Conservation (phyloP, 2,797 vertebrate species). For the Nannoperca obscura region DNA sequence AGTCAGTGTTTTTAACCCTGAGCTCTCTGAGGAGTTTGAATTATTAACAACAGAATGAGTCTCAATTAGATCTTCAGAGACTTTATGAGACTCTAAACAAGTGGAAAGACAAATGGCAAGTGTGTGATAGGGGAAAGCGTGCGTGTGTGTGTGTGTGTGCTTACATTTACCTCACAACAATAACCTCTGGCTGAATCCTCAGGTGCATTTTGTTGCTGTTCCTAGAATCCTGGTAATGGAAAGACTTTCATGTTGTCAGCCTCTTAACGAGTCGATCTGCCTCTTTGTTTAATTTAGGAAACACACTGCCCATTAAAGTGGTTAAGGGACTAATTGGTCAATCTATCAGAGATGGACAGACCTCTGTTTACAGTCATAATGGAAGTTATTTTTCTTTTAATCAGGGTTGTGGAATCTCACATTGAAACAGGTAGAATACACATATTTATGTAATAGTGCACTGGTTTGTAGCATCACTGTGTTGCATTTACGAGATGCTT, state of each 20-base stretch:
- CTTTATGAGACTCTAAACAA: slow-evolving; percentile 61
- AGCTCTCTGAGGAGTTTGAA: slow-evolving; percentile 56
- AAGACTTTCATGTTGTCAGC: slow-evolving; percentile 53
- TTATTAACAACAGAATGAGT: slow-evolving; percentile 71
- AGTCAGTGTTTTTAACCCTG: slow-evolving; percentile 50
- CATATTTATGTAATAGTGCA: not conserved
- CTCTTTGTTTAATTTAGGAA: slow-evolving; percentile 38
- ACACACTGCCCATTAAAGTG: slow-evolving; percentile 27
- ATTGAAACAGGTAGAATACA: not conserved
- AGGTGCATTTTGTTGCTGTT: slow-evolving; percentile 43
- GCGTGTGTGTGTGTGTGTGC: not conserved
- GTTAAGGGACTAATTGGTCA: slow-evolving; percentile 25
- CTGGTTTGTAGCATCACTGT: not conserved
- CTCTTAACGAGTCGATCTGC: slow-evolving; percentile 43
- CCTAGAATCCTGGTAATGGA: slow-evolving; percentile 55
- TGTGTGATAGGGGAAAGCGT: slow-evolving; percentile 13
- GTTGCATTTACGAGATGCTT: not conserved
- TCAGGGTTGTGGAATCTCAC: not conserved
- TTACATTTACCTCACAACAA: slow-evolving; percentile 32
- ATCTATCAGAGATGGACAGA: slow-evolving; percentile 7
- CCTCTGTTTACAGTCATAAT: not conserved
- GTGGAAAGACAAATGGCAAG: slow-evolving; percentile 55
- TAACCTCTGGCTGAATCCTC: slow-evolving; percentile 53
- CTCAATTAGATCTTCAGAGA: slow-evolving; percentile 76
- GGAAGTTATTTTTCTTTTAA: not conserved